Percentiles rank a stretch among this genome's conserved stretches.
These are phyloP conservation scores for Dryocosmus kuriphilus DNA, from an alignment of 2,888 invertebrate species.

Conservation along the genomic window DNA sequence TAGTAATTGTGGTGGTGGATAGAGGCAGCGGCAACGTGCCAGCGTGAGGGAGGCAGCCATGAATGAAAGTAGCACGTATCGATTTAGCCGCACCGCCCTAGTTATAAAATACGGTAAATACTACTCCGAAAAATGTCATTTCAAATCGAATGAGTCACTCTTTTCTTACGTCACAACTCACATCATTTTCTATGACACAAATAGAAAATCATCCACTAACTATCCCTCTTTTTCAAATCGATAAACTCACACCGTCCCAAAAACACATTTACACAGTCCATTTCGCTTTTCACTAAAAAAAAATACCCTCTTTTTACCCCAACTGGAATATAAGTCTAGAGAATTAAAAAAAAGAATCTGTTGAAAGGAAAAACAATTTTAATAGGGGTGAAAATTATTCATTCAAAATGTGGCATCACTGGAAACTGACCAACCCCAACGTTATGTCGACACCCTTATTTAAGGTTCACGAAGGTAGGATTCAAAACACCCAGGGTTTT, in stretches of 20 bases:
- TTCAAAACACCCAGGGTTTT: too few species aligned
- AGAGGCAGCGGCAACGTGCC: slow-evolving; percentile 67
- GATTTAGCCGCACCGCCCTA: slow-evolving; percentile 74
- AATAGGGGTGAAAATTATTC: not conserved
- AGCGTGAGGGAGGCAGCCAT: slow-evolving; percentile 71
- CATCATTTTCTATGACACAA: not conserved
- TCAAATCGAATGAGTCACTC: slow-evolving; percentile 24
- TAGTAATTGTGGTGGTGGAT: slow-evolving; percentile 60
- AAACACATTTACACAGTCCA: too few species aligned
- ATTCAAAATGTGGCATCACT: slow-evolving; percentile 16
- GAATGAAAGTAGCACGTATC: slow-evolving; percentile 75
- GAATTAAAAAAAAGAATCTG: not conserved
- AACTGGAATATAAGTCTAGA: not conserved
- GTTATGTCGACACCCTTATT: slow-evolving; percentile 32
- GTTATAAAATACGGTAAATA: slow-evolving; percentile 70
- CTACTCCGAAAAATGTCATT: slow-evolving; percentile 52
- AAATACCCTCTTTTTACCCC: not conserved
- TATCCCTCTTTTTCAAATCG: too few species aligned
- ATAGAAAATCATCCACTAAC: not conserved
- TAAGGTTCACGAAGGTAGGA: not conserved
- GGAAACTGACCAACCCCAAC: slow-evolving; percentile 35
- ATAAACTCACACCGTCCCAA: too few species aligned
- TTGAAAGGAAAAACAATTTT: not conserved
- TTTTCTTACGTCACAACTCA: not conserved
- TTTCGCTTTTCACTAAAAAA: not conserved